These are phyloP conservation scores for Drosophila persimilis DNA, from an alignment of 1,140 invertebrate genomes.

Conservation along the genomic window DNA sequence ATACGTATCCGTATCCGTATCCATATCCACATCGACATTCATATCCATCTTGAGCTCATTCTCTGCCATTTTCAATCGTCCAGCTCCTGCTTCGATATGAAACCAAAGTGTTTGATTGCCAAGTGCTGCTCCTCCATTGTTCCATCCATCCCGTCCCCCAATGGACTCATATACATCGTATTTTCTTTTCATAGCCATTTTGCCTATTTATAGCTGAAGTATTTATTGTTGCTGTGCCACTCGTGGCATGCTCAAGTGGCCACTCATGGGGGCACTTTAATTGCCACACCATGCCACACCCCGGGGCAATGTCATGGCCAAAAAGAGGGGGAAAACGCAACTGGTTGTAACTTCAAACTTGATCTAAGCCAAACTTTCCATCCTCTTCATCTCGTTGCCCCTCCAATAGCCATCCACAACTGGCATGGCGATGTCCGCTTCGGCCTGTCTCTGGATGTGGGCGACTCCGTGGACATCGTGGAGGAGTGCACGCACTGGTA, in stretches of 20 bases:
- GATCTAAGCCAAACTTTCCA: conserved; percentile 13
- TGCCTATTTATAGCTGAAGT: conserved; percentile 81
- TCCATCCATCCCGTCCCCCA: conserved; percentile 30
- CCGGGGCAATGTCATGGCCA: conserved; percentile 67
- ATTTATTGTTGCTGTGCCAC: conserved; percentile 78
- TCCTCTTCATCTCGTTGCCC: too few species aligned
- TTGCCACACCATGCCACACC: conserved; percentile 62
- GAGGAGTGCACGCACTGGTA: conserved; percentile 95
- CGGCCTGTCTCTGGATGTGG: conserved; percentile 93
- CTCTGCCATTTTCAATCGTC: not conserved
- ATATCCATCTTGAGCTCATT: conserved; percentile 8
- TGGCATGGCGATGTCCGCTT: conserved; percentile 92
- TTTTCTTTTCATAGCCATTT: conserved; percentile 74
- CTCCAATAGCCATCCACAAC: conserved; percentile 91
- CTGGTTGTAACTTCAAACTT: conserved; percentile 53
- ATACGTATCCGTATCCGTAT: too few species aligned
- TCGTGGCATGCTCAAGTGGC: conserved; percentile 77
- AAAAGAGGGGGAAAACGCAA: conserved; percentile 45
- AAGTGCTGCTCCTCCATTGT: conserved; percentile 48
- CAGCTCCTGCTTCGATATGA: conserved; percentile 26
- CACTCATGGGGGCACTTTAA: conserved; percentile 70
- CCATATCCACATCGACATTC: too few species aligned
- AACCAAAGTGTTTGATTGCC: conserved; percentile 70
- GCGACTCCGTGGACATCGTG: conserved; percentile 94
- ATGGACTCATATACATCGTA: conserved; percentile 24